Percentiles rank a stretch among this genome's conserved stretches.
Evolutionary conservation across 2,113 vertebrate genomes (phyloP).

Genomic region (Protobothrops mucrosquamatus): DNA sequence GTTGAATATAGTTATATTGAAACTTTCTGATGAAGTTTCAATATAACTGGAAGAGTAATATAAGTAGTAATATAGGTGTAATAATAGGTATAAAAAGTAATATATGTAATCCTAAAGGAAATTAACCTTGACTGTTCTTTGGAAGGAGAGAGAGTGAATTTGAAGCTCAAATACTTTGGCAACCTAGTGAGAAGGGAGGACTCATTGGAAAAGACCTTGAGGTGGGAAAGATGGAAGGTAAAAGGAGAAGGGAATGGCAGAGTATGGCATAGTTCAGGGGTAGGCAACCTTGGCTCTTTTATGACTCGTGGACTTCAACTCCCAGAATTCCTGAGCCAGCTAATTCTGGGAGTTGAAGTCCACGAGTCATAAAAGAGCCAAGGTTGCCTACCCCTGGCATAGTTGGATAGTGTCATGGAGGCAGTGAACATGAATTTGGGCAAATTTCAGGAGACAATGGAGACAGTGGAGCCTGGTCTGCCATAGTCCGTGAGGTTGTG

Average conservation of each 20-base stretch:
- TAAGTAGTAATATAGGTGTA: background rate
- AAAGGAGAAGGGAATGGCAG: background rate
- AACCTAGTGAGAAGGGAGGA: background rate
- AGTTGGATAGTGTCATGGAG: background rate
- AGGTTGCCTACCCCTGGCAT: background rate
- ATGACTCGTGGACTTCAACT: no score
- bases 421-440: background rate
- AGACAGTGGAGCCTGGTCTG: background rate
- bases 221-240: background rate
- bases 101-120: background rate
- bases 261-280: background rate
- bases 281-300: no score
- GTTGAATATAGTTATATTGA: no score
- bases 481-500: background rate
- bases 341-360: no score
- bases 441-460: background rate
- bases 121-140: background rate
- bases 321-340: no score
- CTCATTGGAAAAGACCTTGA: background rate
- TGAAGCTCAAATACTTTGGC: background rate
- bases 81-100: background rate
- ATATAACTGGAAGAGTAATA: background rate
- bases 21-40: no score
- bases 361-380: no score
- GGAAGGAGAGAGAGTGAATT: background rate